Conservation (phyloP, 23 tunicate species). For the Phallusia fumigata region DNA sequence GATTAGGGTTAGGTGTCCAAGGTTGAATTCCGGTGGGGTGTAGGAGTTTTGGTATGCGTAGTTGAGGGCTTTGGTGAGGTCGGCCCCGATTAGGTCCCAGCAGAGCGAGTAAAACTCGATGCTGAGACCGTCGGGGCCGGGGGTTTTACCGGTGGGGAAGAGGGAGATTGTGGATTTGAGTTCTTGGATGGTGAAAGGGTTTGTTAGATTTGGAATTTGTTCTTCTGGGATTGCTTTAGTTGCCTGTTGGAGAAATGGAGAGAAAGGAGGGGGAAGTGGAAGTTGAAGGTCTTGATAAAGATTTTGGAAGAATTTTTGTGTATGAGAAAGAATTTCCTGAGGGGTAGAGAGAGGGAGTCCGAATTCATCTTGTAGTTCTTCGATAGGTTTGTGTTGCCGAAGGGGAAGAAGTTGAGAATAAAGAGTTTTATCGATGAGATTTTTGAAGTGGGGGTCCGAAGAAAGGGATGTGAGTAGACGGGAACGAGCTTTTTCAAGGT, state of each 20-base stretch:
- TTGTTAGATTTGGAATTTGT: background rate
- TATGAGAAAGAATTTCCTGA: background rate
- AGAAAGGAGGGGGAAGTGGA: background rate
- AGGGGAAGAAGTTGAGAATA: background rate
- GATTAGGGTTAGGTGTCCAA: too few species aligned
- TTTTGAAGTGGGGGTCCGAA: background rate
- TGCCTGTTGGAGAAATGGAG: background rate
- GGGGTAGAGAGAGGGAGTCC: background rate
- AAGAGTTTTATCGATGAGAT: background rate
- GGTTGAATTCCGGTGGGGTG: background rate
- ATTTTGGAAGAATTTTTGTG: background rate
- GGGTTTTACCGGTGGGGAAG: background rate
- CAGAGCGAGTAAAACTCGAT: background rate
- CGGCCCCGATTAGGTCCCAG: slow-evolving; percentile 4
- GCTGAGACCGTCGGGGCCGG: slow-evolving; percentile 8
- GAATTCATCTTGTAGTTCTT: background rate
- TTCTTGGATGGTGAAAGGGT: background rate
- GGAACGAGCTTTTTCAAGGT: background rate
- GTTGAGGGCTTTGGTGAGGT: background rate
- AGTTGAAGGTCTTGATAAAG: background rate
- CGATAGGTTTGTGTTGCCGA: background rate
- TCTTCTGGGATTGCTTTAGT: background rate
- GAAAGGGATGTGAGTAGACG: background rate
- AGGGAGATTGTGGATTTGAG: background rate
- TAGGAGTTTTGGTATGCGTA: background rate